Percentiles rank a stretch among this genome's conserved stretches.
These are phyloP conservation scores for Mimumesa dahlbomi DNA, from an alignment of 2,888 invertebrate genomes.

Conservation along the genomic window DNA sequence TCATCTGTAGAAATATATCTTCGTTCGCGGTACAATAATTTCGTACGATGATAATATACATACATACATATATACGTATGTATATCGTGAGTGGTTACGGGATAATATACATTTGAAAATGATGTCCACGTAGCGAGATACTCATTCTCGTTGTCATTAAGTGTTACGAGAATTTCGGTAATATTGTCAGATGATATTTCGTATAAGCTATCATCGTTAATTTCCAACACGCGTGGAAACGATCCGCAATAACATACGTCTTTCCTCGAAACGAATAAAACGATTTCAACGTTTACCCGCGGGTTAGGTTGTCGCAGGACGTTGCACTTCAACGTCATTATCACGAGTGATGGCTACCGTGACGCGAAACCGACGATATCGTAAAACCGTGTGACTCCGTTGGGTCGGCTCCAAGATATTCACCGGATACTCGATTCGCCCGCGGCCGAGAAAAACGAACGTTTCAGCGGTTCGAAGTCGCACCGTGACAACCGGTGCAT, in stretches of 20 bases:
- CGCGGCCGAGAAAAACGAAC: constrained; percentile 12
- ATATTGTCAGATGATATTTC: too few relatives aligned
- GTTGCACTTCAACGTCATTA: neutral
- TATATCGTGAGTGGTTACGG: too few relatives aligned
- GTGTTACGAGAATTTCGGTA: too few relatives aligned
- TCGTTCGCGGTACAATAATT: too few relatives aligned
- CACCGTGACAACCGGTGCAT: constrained; percentile 21
- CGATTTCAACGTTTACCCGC: too few relatives aligned
- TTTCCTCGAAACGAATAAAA: neutral
- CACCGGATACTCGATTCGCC: constrained; percentile 37
- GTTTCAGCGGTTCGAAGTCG: constrained; percentile 38
- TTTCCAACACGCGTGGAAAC: neutral
- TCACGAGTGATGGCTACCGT: neutral
- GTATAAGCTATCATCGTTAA: too few relatives aligned
- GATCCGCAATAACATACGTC: neutral
- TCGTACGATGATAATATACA: too few relatives aligned
- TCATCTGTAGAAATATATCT: too few relatives aligned
- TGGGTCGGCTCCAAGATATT: constrained; percentile 21
- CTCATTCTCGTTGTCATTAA: too few relatives aligned
- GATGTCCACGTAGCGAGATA: too few relatives aligned
- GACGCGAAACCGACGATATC: neutral
- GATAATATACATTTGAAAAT: too few relatives aligned
- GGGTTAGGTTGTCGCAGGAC: neutral
- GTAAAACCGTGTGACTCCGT: neutral
- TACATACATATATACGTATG: too few relatives aligned